Evolutionary conservation across 2,797 vertebrate genomes (phyloP).

Genomic region (Etheostoma perlongum): DNA sequence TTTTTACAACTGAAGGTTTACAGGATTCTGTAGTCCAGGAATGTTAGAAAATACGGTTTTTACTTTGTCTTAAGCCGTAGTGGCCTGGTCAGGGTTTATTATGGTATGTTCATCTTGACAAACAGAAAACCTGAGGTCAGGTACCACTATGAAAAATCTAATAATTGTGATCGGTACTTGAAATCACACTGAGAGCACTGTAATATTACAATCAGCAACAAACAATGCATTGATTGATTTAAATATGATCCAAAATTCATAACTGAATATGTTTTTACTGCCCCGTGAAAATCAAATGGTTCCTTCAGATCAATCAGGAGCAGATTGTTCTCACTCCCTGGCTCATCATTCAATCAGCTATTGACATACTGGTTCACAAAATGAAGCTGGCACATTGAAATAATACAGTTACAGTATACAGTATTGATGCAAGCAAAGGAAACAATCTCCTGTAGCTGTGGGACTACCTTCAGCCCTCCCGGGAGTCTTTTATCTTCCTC

Average conservation of each 20-base stretch:
- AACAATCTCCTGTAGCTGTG: neutral
- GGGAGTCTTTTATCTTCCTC: neutral
- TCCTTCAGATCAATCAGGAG: no score
- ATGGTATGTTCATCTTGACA: no score
- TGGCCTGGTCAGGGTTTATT: neutral
- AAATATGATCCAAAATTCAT: constrained; percentile 19
- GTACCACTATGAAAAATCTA: no score
- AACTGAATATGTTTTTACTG: neutral
- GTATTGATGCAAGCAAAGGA: neutral
- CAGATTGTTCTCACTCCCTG: constrained; percentile 21
- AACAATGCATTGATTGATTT: constrained; percentile 4
- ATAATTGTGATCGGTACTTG: no score
- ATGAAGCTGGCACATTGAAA: neutral
- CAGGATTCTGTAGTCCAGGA: neutral
- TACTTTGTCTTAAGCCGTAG: neutral
- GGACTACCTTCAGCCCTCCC: neutral
- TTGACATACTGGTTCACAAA: constrained; percentile 17
- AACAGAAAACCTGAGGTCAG: no score
- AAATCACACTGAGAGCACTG: neutral
- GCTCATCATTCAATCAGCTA: neutral
- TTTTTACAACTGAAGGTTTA: constrained; percentile 12
- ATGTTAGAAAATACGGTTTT: neutral
- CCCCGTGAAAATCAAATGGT: no score
- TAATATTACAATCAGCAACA: constrained; percentile 14
- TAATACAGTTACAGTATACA: neutral